phyloP scores from a whole-genome alignment of 2,797 vertebrate species.

The Urophycis tenuis region DNA sequence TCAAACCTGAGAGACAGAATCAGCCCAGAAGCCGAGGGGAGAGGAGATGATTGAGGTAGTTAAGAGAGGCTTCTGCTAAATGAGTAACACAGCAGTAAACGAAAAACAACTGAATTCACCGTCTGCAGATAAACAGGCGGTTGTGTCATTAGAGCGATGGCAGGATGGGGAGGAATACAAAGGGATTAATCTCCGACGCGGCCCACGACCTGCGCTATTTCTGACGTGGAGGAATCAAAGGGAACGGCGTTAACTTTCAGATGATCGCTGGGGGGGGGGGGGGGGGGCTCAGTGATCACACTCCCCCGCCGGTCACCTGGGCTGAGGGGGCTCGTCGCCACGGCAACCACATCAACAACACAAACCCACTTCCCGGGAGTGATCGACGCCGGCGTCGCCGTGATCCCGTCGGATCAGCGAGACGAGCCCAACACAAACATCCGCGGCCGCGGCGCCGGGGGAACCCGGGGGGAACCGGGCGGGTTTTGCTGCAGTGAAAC shows the following conservation, averaged over 20 bases:
- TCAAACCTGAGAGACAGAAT: too few species aligned
- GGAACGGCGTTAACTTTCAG: neutral
- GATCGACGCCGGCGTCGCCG: neutral
- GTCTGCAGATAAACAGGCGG: neutral
- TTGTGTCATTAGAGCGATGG: neutral
- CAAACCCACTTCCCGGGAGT: neutral
- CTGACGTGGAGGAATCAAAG: neutral
- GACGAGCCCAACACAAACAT: neutral
- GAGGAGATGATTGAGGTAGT: neutral
- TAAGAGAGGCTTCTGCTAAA: neutral
- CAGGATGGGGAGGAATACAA: neutral
- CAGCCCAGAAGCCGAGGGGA: neutral
- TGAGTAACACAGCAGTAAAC: neutral
- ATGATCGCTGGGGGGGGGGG: too few species aligned
- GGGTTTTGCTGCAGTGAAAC: conserved; percentile 43
- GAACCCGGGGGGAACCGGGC: conserved; percentile 53
- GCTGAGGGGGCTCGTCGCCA: neutral
- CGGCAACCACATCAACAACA: neutral
- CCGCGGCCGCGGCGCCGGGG: too few species aligned
- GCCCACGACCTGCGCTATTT: neutral
- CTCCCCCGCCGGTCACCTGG: neutral
- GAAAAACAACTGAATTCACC: neutral
- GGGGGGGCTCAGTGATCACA: too few species aligned
- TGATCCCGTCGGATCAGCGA: neutral
- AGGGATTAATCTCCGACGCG: neutral